Evolutionary conservation across 2,888 invertebrate species (phyloP), one percentile per base, ranked within the genome.

Genomic region (Zygaena filipendulae): DNA sequence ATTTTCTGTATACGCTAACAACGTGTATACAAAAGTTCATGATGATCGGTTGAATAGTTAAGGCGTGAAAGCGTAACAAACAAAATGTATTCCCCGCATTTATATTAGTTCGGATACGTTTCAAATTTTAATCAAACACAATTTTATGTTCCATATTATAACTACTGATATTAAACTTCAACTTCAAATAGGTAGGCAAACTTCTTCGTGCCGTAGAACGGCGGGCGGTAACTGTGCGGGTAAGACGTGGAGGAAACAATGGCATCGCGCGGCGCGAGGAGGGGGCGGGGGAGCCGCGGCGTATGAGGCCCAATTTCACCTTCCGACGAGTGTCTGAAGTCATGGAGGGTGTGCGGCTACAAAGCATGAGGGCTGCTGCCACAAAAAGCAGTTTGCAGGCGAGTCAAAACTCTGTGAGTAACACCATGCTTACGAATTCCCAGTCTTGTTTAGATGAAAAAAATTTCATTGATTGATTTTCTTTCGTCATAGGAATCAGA

Each of bases 251-350:
- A 36, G 3, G 66, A 59, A 7, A 26, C 30, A 1, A 14, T 43
- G 25, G 36, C 38, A n/a, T 66, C 53, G 29, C 53, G 47, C 3
- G 60, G 48, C 32, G 53, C 45, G 36, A 51, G 23, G 51, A 47
- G 5, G 11, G n/a, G 21, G 10, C 11, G 11, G 46, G 44, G 13
- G 58, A 52, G 38, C 45, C 46, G 24, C 48, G 42, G 21, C 43
- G 47, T 23, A 50, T 59, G 29, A 60, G 71, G 27, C 59, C 68
- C 12, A 80, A 80, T 52, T 81, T 81, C 53, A 74, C 80, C 14
- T 80, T 81, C 44, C 44, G 80, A 27, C 48, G 80, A 9, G 80
- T 81, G n/a, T 80, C 80, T 0, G 81, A 80, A 29, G 80, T 81
- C 27, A 75, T 81, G 75, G 81, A 81, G 42, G 80, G 77, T 2